phyloP scores from a whole-genome alignment of 2,888 invertebrate species.

The Cryptosula pallasiana region DNA sequence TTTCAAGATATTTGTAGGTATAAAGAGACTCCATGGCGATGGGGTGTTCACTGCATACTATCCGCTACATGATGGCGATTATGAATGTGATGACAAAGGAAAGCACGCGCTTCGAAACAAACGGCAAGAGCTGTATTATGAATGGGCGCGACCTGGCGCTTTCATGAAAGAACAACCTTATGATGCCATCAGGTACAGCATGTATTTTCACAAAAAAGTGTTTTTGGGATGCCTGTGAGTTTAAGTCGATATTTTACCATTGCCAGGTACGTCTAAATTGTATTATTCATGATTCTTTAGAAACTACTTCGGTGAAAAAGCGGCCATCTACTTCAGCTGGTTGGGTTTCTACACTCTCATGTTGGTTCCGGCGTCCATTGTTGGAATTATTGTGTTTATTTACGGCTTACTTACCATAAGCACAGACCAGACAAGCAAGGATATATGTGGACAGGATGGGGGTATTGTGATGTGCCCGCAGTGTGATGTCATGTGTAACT shows the following conservation, averaged over 20 bases:
- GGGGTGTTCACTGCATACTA: conserved; percentile 42
- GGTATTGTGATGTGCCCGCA: conserved; percentile 52
- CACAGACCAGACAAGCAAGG: conserved; percentile 39
- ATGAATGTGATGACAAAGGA: background rate
- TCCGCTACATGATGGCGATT: conserved; percentile 45
- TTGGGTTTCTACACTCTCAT: conserved; percentile 89
- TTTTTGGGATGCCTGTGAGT: too few relatives aligned
- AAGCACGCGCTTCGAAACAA: background rate
- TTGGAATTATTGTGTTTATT: conserved; percentile 49
- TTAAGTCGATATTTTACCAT: too few relatives aligned
- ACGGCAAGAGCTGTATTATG: conserved; percentile 63
- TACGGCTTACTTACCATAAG: conserved; percentile 45
- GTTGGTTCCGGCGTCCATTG: conserved; percentile 63
- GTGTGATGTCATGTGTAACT: conserved; percentile 49
- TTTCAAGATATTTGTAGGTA: too few relatives aligned
- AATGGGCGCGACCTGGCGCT: conserved; percentile 76
- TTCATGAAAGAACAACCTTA: conserved; percentile 80
- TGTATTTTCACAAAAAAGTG: too few relatives aligned
- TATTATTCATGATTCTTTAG: too few relatives aligned
- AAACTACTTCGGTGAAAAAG: conserved; percentile 51
- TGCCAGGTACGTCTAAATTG: too few relatives aligned
- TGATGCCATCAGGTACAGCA: conserved; percentile 68
- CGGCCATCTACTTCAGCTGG: conserved; percentile 88
- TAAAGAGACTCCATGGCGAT: conserved; percentile 40
- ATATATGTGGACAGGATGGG: conserved; percentile 42